A percentile compares a stretch with the other conserved stretches of the same genome.
These are phyloP conservation scores for Brachyptera risi DNA, from an alignment of 2,888 invertebrate genomes.

Conservation along the genomic window DNA sequence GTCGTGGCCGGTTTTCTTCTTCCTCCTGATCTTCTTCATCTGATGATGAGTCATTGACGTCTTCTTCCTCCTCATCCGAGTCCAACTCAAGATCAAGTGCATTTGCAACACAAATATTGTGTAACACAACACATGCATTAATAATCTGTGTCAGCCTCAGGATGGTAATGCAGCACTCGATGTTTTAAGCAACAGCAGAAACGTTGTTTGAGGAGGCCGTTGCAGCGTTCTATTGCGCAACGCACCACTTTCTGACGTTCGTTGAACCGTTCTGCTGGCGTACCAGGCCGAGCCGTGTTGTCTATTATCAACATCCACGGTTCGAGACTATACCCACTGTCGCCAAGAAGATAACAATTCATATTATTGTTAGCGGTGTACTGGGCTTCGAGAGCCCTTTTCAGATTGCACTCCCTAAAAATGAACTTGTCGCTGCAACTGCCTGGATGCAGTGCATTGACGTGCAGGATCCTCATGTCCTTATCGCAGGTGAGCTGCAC, in stretches of 20 bases:
- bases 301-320: neutral
- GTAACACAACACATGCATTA: neutral
- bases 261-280: neutral
- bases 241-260: neutral
- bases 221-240: neutral
- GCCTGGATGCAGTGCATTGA: too few relatives aligned
- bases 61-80: too few relatives aligned
- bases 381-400: neutral
- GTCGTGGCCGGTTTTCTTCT: too few relatives aligned
- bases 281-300: neutral
- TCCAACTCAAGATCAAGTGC: too few relatives aligned
- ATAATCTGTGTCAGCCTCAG: neutral
- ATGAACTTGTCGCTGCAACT: neutral
- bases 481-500: slow-evolving; percentile 3
- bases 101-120: too few relatives aligned
- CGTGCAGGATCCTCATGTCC: neutral
- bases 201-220: neutral
- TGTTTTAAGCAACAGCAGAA: neutral
- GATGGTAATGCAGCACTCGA: slow-evolving; percentile 4
- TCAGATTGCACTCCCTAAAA: neutral
- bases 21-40: too few relatives aligned
- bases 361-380: too few relatives aligned
- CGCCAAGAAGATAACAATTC: neutral
- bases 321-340: neutral
- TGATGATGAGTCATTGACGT: too few relatives aligned